These are phyloP conservation scores for Orestias chungarensis DNA, from an alignment of 2,797 vertebrate species.

Conservation along the genomic window DNA sequence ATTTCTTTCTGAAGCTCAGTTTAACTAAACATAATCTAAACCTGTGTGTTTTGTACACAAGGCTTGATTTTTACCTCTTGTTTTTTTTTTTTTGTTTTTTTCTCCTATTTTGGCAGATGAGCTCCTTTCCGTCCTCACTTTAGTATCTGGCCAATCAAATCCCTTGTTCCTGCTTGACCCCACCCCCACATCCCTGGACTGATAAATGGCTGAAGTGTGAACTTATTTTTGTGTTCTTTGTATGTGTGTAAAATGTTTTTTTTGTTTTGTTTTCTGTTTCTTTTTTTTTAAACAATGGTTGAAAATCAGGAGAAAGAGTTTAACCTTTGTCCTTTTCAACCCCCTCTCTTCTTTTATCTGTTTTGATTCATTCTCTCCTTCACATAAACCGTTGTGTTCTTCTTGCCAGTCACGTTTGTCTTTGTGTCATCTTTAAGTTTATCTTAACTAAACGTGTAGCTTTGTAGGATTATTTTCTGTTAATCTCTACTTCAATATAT, in stretches of 20 bases:
- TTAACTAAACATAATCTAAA: neutral
- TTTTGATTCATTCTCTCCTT: conserved; percentile 42
- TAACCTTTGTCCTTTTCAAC: conserved; percentile 54
- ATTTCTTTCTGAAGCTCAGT: conserved; percentile 1
- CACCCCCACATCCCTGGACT: neutral
- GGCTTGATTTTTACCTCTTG: conserved; percentile 52
- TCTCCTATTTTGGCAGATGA: conserved; percentile 39
- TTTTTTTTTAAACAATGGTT: too few relatives aligned
- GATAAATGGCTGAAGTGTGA: conserved; percentile 39
- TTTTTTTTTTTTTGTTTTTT: too few relatives aligned
- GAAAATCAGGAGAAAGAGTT: conserved; percentile 52
- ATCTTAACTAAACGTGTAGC: conserved; percentile 17
- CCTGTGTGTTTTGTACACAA: conserved; percentile 7
- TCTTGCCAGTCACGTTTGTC: conserved; percentile 66
- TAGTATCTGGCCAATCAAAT: conserved; percentile 34
- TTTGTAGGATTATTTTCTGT: conserved; percentile 4
- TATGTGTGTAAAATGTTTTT: conserved; percentile 37
- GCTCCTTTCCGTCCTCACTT: conserved; percentile 10
- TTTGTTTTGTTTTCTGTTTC: too few relatives aligned
- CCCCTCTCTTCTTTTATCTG: conserved; percentile 26
- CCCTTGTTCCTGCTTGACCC: conserved; percentile 64
- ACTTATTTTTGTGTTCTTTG: conserved; percentile 42
- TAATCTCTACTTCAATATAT: conserved; percentile 1
- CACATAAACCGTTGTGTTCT: conserved; percentile 36
- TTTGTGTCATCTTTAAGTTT: conserved; percentile 30